Evolutionary conservation across 2,113 vertebrate genomes (phyloP).

Genomic region (Oncorhynchus tshawytscha): DNA sequence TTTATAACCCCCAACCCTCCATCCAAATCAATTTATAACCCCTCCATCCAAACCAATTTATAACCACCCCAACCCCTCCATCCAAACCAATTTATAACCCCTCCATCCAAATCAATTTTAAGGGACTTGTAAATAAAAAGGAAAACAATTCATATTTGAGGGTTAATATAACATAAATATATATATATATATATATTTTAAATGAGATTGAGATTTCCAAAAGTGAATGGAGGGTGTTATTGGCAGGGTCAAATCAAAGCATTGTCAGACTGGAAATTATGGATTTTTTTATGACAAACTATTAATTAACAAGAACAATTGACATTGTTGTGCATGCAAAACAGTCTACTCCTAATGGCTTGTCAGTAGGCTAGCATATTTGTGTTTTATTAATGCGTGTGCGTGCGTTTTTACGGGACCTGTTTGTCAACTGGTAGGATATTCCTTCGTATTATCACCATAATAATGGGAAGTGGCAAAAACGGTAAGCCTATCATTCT

Average conservation of each 20-base stretch:
- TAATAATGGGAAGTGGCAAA: not conserved
- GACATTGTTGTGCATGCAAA: conserved; percentile 18
- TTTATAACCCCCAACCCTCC: no score
- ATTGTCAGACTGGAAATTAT: conserved; percentile 47
- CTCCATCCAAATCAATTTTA: no score
- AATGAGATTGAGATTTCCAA: not conserved
- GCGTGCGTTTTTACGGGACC: no score
- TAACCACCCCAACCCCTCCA: no score
- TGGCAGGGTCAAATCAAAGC: conserved; percentile 35
- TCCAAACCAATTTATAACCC: no score
- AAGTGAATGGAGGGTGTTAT: not conserved
- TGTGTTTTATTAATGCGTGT: no score
- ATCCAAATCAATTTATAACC: no score
- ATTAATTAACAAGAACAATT: conserved; percentile 35
- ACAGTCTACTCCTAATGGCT: not conserved
- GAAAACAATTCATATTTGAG: no score
- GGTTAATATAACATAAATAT: not conserved
- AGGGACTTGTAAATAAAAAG: no score
- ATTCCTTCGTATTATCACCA: not conserved
- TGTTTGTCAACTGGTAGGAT: not conserved
- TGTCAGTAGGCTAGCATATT: not conserved
- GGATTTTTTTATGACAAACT: conserved; percentile 31
- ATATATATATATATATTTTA: not conserved
- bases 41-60: no score
- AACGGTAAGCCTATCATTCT: not conserved